These are phyloP conservation scores for Drymonia ruficornis DNA, from an alignment of 2,888 invertebrate species.

Conservation along the genomic window DNA sequence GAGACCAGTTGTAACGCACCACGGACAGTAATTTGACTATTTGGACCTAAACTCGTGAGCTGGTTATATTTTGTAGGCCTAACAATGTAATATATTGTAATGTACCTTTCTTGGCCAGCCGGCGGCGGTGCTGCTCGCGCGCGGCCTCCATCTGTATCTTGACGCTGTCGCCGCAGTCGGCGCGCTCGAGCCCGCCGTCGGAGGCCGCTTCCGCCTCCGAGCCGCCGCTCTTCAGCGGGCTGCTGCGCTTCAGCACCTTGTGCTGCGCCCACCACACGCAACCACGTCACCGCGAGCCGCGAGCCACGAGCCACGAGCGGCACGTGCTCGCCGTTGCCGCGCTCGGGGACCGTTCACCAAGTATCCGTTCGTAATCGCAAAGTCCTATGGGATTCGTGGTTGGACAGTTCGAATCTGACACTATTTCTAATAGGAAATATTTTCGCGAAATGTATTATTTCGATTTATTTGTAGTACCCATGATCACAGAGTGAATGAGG, in stretches of 20 bases:
- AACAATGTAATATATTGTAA: too few relatives aligned
- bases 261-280: constrained; percentile 44
- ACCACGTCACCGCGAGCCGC: neutral
- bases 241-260: constrained; percentile 73
- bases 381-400: too few relatives aligned
- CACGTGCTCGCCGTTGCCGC: neutral
- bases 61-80: too few relatives aligned
- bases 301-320: neutral
- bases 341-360: neutral
- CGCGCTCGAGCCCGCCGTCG: constrained; percentile 56
- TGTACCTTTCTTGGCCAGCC: constrained; percentile 79
- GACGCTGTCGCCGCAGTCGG: constrained; percentile 63
- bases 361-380: too few relatives aligned
- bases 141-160: constrained; percentile 82
- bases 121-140: constrained; percentile 68
- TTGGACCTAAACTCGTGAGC: too few relatives aligned
- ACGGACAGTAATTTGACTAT: too few relatives aligned
- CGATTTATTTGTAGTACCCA: too few relatives aligned
- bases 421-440: too few relatives aligned
- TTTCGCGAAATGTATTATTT: too few relatives aligned
- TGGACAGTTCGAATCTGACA: too few relatives aligned
- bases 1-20: too few relatives aligned
- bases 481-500: too few relatives aligned
- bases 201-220: constrained; percentile 66
- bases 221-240: constrained; percentile 71